Percentiles rank a stretch among this genome's conserved stretches.
These are phyloP conservation scores for Calephelis perditalis DNA, from an alignment of 2,888 invertebrate species.

Conservation along the genomic window DNA sequence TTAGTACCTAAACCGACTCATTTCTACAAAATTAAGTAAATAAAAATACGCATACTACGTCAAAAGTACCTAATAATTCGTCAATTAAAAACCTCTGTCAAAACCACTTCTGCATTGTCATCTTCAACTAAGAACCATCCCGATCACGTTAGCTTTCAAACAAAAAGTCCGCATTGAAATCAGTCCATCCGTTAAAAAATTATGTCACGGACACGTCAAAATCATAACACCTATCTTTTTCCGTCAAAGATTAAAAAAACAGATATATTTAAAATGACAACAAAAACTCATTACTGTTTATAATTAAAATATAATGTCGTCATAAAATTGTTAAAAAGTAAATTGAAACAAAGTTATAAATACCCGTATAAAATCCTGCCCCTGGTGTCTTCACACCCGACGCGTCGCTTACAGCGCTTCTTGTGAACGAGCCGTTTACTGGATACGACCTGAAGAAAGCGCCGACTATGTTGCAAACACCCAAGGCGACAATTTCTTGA, in stretches of 20 bases:
- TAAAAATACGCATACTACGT: slow-evolving; percentile 4
- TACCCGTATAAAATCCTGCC: slow-evolving; percentile 86
- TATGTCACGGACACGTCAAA: no score
- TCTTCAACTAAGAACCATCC: no score
- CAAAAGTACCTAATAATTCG: neutral
- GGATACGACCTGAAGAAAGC: slow-evolving; percentile 89
- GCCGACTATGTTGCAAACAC: slow-evolving; percentile 85
- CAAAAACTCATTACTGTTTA: neutral
- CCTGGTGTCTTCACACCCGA: slow-evolving; percentile 87
- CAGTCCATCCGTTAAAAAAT: no score
- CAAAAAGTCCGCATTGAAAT: no score
- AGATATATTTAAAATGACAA: no score
- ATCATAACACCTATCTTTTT: no score
- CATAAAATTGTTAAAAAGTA: slow-evolving; percentile 8
- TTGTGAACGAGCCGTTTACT: slow-evolving; percentile 84
- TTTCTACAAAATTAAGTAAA: no score
- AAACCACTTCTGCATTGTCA: no score
- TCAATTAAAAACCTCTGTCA: neutral
- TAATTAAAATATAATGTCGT: slow-evolving; percentile 5
- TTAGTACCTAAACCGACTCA: no score
- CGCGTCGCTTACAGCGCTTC: slow-evolving; percentile 88
- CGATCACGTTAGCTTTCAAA: no score
- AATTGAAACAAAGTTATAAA: slow-evolving; percentile 20
- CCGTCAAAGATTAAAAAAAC: no score
- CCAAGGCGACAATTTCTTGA: slow-evolving; percentile 88